Conservation (phyloP, 2,888 invertebrate genomes). For the Argyra leucocephala region DNA sequence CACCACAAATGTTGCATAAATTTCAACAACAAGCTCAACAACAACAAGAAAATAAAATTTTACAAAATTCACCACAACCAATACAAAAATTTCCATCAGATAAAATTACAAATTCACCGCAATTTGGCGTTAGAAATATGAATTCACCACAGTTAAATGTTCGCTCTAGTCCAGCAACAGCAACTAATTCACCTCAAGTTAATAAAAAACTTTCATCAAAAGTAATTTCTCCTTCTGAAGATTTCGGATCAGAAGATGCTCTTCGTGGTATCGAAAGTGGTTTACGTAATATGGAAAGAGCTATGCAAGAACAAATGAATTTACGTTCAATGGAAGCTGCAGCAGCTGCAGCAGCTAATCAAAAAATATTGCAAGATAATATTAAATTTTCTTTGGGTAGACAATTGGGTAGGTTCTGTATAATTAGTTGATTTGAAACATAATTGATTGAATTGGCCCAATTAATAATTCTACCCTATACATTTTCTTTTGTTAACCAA, state of each 20-base stretch:
- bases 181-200: constrained; percentile 23
- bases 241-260: constrained; percentile 43
- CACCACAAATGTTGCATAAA: constrained; percentile 22
- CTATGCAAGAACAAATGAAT: constrained; percentile 45
- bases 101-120: constrained; percentile 22
- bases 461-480: too few relatives aligned
- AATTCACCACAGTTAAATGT: constrained; percentile 25
- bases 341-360: constrained; percentile 22
- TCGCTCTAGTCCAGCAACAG: constrained; percentile 22
- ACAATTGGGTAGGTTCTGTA: constrained; percentile 13
- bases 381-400: constrained; percentile 3
- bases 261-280: constrained; percentile 43
- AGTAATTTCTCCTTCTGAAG: constrained; percentile 37
- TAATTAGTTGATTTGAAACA: constrained; percentile 2
- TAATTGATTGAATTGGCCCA: constrained; percentile 8
- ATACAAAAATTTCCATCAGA: constrained; percentile 15
- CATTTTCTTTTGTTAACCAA: too few relatives aligned
- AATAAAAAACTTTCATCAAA: constrained; percentile 15
- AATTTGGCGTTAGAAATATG: constrained; percentile 18
- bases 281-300: constrained; percentile 43
- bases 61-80: constrained; percentile 15
- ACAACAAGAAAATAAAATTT: constrained; percentile 2
- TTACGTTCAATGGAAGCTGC: constrained; percentile 38
- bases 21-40: constrained; percentile 16
- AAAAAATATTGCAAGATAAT: constrained; percentile 13